Base-by-base conservation (phyloP, 2,113 vertebrate species). In the Pseudopodoces humilis region DNA sequence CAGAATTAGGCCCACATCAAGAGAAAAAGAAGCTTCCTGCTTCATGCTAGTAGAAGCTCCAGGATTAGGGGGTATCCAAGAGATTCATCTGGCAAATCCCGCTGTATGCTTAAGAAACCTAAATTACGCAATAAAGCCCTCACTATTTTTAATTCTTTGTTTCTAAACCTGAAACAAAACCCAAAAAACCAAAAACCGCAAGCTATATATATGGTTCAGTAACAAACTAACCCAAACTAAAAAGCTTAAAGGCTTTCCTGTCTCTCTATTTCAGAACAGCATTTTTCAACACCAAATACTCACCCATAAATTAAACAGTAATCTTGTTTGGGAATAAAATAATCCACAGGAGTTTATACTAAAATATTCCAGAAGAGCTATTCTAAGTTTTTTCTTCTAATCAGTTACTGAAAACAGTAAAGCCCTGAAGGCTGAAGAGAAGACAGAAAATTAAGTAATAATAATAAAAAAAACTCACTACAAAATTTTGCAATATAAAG, bases 381-480 rank as follows among this genome's bases (percentile, higher is more conserved):
- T 31, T 92, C 59, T 86, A 83, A 43, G 33, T 6, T 46, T 76
- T 74, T 64, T 74, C 59, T 64, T 46, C 16, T 13, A 63, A 88
- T 41, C 60, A 77, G 4, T 31, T 87, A 59, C 39, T 81, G 31
- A 86, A 88, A 86, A 70, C 15, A 68, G 52, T 64, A 83, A 92
- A 92, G 85, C 94, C 90, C 64, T 95, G 80, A 97, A 93, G 93
- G 92, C 94, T 92, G 85, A 94, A 90, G 60, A 90, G 39, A 94
- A 89, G 56, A 91, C 31, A 93, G 79, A 85, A 94, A 91, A 92
- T 69, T 60, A 77, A 90, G 67, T 83, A 80, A 85, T 86, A 81
- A 82, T 62, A 69, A 71, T 24, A 4, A 47, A 77, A 37, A 67
- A 63, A 65, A 49, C 68, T 94, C 56, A 92, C 82, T 94, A 74